Percentiles rank a stretch among this genome's conserved stretches.
Conservation (phyloP, 2,888 invertebrate genomes). For the Andrena bucephala region DNA sequence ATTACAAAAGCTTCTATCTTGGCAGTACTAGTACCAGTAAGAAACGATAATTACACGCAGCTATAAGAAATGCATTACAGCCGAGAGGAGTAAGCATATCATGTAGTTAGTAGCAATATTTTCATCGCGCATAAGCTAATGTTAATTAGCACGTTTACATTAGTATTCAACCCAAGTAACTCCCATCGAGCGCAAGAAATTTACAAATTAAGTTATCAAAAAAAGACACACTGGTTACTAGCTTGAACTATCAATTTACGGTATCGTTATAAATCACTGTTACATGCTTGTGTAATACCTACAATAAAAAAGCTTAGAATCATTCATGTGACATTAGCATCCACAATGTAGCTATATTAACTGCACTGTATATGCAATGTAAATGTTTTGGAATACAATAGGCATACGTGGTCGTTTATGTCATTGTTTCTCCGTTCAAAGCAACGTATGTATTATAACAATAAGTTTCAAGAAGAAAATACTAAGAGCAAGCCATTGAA, state of each 20-base stretch:
- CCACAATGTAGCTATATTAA: background rate
- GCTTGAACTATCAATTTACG: background rate
- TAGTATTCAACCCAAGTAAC: background rate
- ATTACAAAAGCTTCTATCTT: slow-evolving; percentile 25
- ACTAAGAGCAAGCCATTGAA: no score
- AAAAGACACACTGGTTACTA: background rate
- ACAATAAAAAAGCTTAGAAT: background rate
- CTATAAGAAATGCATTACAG: slow-evolving; percentile 11
- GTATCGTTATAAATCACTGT: background rate
- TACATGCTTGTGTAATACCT: background rate
- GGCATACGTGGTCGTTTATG: slow-evolving; percentile 4
- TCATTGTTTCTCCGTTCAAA: background rate
- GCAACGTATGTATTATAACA: no score
- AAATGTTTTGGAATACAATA: slow-evolving; percentile 16
- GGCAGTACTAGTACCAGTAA: slow-evolving; percentile 10
- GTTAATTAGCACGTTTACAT: background rate
- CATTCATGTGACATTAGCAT: slow-evolving; percentile 30
- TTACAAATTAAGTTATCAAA: background rate
- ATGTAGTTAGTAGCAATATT: background rate
- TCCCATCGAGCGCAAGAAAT: background rate
- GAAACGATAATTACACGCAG: slow-evolving; percentile 10
- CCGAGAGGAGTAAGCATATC: background rate
- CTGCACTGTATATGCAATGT: slow-evolving; percentile 6
- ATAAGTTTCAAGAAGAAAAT: no score
- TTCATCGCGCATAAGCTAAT: background rate